Percentiles rank a stretch among this genome's conserved stretches.
phyloP scores from a whole-genome alignment of 2,888 invertebrate species.

The Leptinotarsa haldemani region DNA sequence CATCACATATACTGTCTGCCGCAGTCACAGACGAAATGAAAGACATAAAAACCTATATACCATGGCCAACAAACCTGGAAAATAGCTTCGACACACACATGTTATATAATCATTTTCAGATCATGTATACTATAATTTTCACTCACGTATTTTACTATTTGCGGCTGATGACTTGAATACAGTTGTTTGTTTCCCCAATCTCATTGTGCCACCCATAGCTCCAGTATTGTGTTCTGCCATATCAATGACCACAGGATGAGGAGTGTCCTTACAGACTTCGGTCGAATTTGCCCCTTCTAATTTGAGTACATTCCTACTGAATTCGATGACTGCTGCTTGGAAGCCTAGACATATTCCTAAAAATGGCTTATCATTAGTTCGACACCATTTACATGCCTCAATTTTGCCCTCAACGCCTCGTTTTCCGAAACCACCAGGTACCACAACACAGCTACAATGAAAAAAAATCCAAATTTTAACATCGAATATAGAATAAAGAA shows the following conservation, averaged over 20 bases:
- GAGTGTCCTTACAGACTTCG: constrained; percentile 72
- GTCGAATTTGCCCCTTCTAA: constrained; percentile 85
- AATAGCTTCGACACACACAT: too few relatives aligned
- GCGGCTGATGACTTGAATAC: constrained; percentile 73
- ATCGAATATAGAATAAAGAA: too few relatives aligned
- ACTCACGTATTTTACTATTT: constrained; percentile 73
- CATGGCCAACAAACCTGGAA: too few relatives aligned
- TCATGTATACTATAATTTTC: background rate
- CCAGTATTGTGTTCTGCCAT: constrained; percentile 99
- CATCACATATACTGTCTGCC: too few relatives aligned
- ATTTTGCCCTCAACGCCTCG: constrained; percentile 98
- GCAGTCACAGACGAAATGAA: too few relatives aligned
- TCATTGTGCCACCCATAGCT: constrained; percentile 94
- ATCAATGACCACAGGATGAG: constrained; percentile 89
- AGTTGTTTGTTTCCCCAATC: constrained; percentile 93
- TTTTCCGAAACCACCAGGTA: constrained; percentile 98
- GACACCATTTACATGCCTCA: constrained; percentile 91
- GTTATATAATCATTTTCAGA: too few relatives aligned
- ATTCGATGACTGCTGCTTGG: constrained; percentile 97
- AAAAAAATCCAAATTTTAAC: constrained; percentile 66
- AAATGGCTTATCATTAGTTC: constrained; percentile 89
- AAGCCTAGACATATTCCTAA: constrained; percentile 98
- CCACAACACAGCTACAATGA: constrained; percentile 84
- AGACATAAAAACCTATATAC: too few relatives aligned
- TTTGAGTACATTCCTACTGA: constrained; percentile 85